These are phyloP conservation scores for Erythrocebus patas DNA, from an alignment of 2,113 vertebrate genomes.

Conservation along the genomic window DNA sequence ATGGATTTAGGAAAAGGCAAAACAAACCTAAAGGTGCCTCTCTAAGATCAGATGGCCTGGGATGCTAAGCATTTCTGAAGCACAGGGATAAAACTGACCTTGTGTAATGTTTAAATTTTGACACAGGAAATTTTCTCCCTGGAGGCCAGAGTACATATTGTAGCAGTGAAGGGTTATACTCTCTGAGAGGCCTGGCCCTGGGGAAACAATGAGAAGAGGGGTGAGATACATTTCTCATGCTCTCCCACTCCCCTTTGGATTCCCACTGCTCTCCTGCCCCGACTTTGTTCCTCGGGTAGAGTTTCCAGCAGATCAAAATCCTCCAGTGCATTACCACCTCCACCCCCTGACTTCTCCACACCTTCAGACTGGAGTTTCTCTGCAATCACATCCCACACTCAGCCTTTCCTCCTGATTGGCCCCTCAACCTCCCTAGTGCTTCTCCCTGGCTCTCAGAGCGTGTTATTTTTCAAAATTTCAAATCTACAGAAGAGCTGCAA, in stretches of 20 bases:
- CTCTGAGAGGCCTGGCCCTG: background rate
- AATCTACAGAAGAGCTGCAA: background rate
- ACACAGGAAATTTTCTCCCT: background rate
- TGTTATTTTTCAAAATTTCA: background rate
- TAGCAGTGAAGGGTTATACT: background rate
- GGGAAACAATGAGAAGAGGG: background rate
- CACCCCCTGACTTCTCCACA: rapidly evolving
- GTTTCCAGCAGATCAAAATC: background rate
- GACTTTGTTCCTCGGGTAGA: background rate
- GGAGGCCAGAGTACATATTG: background rate
- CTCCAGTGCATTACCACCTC: background rate
- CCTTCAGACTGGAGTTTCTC: background rate
- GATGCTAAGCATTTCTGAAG: background rate
- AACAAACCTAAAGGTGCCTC: slow-evolving; percentile 23
- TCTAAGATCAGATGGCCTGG: background rate
- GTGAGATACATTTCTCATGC: background rate
- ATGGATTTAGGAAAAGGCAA: slow-evolving; percentile 53
- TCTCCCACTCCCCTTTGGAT: background rate
- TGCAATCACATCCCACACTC: background rate
- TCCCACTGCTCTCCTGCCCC: too few species aligned
- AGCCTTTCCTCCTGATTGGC: background rate
- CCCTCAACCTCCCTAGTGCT: background rate
- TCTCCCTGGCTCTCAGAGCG: background rate
- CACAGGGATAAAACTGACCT: background rate
- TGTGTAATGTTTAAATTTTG: slow-evolving; percentile 5